Conservation (phyloP, 2,797 vertebrate genomes). For the Xenops minutus region DNA sequence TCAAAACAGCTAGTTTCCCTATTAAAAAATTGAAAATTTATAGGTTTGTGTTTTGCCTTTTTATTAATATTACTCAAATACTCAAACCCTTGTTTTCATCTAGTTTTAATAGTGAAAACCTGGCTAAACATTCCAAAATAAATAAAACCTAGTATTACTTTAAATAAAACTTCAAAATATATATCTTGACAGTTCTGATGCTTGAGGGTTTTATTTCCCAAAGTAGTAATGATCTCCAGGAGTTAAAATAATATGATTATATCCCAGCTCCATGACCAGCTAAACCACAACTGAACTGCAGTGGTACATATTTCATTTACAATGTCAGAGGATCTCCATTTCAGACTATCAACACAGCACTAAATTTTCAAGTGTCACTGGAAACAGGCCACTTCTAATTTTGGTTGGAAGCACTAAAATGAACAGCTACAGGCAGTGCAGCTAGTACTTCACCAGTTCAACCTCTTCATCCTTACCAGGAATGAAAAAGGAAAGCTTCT, state of each 20-base stretch:
- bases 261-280: conserved; percentile 60
- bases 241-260: conserved; percentile 79
- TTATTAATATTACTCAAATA: conserved; percentile 45
- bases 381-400: conserved; percentile 67
- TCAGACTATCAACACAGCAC: conserved; percentile 66
- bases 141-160: conserved; percentile 43
- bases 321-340: conserved; percentile 72
- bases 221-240: conserved; percentile 72
- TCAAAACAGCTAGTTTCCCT: conserved; percentile 4
- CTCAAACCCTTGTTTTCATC: conserved; percentile 45
- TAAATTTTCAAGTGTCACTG: conserved; percentile 74
- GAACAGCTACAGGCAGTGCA: neutral
- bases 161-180: conserved; percentile 61
- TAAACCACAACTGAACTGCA: conserved; percentile 72
- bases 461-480: conserved; percentile 34
- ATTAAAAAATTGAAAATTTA: conserved; percentile 10
- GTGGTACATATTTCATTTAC: conserved; percentile 65
- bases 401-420: conserved; percentile 39
- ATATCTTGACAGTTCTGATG: conserved; percentile 62
- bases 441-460: conserved; percentile 48
- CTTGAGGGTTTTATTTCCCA: conserved; percentile 59
- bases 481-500: conserved; percentile 8
- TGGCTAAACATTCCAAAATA: conserved; percentile 46
- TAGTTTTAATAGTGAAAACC: conserved; percentile 58
- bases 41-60: conserved; percentile 28